Evolutionary conservation across 2,113 vertebrate species (phyloP), one percentile per base, ranked within the genome.

Genomic region (Oenanthe melanoleuca): DNA sequence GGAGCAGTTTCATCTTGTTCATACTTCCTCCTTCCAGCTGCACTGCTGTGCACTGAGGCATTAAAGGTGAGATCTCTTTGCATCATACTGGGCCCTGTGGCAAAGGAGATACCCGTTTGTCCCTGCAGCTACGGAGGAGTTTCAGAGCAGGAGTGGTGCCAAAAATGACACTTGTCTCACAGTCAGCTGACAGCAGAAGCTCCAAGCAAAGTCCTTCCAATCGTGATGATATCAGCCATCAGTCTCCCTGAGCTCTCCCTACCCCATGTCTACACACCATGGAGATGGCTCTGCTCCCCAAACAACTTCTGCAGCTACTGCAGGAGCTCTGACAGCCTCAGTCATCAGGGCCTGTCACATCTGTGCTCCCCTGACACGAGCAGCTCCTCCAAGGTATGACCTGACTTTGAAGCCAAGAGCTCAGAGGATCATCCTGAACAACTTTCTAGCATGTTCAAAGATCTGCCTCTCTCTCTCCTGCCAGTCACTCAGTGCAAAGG

Each of bases 1-100:
- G 38, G 38, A 92, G n/a, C 23, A 45, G 75, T 77, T 95, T 92
- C 50, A 21, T 65, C 40, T 83, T 40, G 29, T 18, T 86, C 67
- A 26, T 31, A 52, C 56, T 96, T 93, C 95, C 95, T 83, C 80
- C 72, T 84, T 70, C 31, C 90, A 96, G 71, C 92, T 93, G 82
- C 60, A 49, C 38, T 20, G 5, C 83, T 86, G 90, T 66, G 90
- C 90, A 79, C 28, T 16, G 75, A 63, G 60, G 80, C 90, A 50
- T 66, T 93, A 38, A 57, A 85, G 70, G 42, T 1, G 2, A 89
- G 53, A 72, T 34, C 63, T 89, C 74, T 87, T 70, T 79, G 89
- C 91, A 82, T 80, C 34, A 14, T 12, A 12, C 59, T 50, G 38
- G 50, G 84, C 66, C 78, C 55, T 44, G 31, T 53, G 74, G 91